Evolutionary conservation across 2,888 invertebrate genomes (phyloP), one percentile per base, ranked within the genome.

Genomic region (Anagyrus pseudococci): DNA sequence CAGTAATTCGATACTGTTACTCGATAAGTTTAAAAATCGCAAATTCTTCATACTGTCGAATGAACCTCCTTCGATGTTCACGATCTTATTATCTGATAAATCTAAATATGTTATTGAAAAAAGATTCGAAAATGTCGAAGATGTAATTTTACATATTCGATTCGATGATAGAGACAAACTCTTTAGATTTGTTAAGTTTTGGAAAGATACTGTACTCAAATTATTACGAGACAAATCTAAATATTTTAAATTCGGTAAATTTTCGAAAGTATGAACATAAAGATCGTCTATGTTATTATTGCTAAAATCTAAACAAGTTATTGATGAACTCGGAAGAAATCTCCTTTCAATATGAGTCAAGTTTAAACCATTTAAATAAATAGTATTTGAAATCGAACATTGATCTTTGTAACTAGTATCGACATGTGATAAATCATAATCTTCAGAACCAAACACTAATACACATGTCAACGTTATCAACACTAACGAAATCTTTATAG

Each of bases 191-290:
- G 19, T 1, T 46, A 63, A 33, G 37, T 58, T 63, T 15, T 20
- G 2, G 2, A 63, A 44, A 15, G 49, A 10, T 10, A 58, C 19
- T 0, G 3, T 6, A 10, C n/a, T 8, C 8, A 58, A 52, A 4
- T 0, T 3, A 46, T 57, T 62, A 22, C 7, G 1, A 7, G 44
- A 20, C 19, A 62, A 15, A 41, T 62, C 17, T n/a, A 62, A 26
- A 57, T 62, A 57, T 40, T 57, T 57, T 23, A 62, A 52, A 46
- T 52, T 50, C 15, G 62, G 62, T 29, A 62, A 52, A 52, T 52
- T 52, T 1, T 46, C 26, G 40, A 62, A 62, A 6, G 62, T 50
- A 13, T 20, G 23, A 6, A 2, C 2, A 13, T 23, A 1, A 20
- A 62, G 8, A 1, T 1, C 13, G 0, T 17, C 0, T 8, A 62